These are phyloP conservation scores for Vesta saturnalis DNA, from an alignment of 2,888 invertebrate genomes.

Conservation along the genomic window DNA sequence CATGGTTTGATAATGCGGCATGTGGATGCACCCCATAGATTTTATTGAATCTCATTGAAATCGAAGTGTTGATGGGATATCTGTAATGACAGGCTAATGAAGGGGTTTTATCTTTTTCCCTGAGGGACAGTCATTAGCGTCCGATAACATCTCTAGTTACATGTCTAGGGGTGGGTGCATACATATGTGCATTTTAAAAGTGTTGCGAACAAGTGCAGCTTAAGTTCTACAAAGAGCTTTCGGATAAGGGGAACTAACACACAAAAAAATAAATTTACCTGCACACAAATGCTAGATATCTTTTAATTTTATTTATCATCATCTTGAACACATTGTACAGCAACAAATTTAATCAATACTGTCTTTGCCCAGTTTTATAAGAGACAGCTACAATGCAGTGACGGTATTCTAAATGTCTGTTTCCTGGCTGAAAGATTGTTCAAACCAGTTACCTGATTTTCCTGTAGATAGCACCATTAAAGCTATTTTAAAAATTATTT, in stretches of 20 bases:
- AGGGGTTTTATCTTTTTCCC: conserved; percentile 54
- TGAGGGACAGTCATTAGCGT: conserved; percentile 60
- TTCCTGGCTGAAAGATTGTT: conserved; percentile 20
- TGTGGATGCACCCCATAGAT: conserved; percentile 38
- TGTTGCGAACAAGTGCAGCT: conserved; percentile 59
- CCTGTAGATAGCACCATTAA: conserved; percentile 41
- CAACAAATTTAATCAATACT: conserved; percentile 34
- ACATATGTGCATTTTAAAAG: conserved; percentile 56
- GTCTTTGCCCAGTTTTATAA: conserved; percentile 28
- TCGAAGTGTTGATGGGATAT: conserved; percentile 58
- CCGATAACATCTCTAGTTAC: conserved; percentile 61
- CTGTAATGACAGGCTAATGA: conserved; percentile 60
- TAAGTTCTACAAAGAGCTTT: conserved; percentile 30
- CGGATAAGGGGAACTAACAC: neutral
- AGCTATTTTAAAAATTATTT: conserved; percentile 40
- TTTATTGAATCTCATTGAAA: conserved; percentile 59
- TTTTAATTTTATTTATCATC: neutral
- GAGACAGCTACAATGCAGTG: too few species aligned
- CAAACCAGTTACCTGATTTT: conserved; percentile 33
- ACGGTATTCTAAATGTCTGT: too few species aligned
- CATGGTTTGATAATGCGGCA: conserved; percentile 24
- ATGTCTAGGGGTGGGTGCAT: conserved; percentile 53
- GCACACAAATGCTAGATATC: too few species aligned
- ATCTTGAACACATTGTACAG: conserved; percentile 17
- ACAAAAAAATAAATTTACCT: conserved; percentile 1